These are phyloP conservation scores for Brachionus manjavacas DNA, from an alignment of 1,140 invertebrate species.

Conservation along the genomic window DNA sequence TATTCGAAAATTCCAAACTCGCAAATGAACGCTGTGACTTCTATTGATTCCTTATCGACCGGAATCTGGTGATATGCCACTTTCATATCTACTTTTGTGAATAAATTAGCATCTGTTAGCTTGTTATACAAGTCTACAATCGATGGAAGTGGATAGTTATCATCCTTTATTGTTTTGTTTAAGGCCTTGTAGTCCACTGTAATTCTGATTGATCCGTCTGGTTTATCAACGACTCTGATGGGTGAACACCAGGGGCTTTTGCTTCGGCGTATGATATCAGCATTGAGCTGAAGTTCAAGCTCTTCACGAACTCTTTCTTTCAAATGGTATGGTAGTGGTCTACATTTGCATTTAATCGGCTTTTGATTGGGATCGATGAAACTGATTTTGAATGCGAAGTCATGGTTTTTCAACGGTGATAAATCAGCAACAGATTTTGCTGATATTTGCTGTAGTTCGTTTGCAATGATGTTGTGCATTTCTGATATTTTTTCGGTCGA, in stretches of 20 bases:
- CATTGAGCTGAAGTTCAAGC: neutral
- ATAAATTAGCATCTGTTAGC: slow-evolving; percentile 23
- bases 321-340: neutral
- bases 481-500: too few species aligned
- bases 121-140: neutral
- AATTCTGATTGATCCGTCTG: neutral
- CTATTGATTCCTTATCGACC: neutral
- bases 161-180: neutral
- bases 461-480: too few species aligned
- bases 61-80: neutral
- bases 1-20: neutral
- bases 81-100: neutral
- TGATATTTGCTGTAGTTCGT: too few species aligned
- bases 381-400: neutral
- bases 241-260: slow-evolving; percentile 46
- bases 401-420: neutral
- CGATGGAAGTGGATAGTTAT: neutral
- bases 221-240: slow-evolving; percentile 44
- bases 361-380: neutral
- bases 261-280: slow-evolving; percentile 42
- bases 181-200: neutral
- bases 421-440: neutral
- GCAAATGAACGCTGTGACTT: neutral
- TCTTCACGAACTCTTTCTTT: neutral
- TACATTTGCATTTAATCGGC: neutral